Base-by-base conservation (phyloP, 2,113 vertebrate genomes). In the Saccopteryx leptura region DNA sequence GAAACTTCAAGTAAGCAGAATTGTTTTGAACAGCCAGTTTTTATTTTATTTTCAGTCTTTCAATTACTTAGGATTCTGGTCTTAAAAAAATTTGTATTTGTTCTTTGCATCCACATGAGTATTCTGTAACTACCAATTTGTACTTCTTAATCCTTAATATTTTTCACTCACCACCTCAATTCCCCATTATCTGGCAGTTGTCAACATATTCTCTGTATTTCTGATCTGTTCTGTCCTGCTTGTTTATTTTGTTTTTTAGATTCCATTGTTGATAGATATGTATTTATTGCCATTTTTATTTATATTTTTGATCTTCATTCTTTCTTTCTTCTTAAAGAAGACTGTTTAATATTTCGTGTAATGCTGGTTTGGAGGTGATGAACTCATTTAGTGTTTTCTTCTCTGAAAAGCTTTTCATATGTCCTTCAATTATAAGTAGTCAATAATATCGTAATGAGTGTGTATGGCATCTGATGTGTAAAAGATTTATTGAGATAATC, bases 1-100 rank as follows among this genome's bases (percentile, higher is more conserved):
- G 65, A 87, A 74, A 31, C 9, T 26, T 80, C 68, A 82, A 83
- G 76, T 95, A 88, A 82, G 52, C 50, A 54, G 68, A 68, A 48
- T 54, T 46, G 5, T 14, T 95, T 54, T 19, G 58, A 19, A 48
- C 11, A 71, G 93, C 24, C 7, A 15, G 50, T 50, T 31, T 26
- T 28, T 46, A 39, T 46, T 28, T 28, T 54, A 72, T 23, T n/a
- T 18, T 61, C 18, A 24, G 31, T 3, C 10, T 81, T 76, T 74
- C 10, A 54, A 19, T 19, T 68, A 81, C 82, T 52, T 33, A 60
- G 4, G 2, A 71, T 26, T 28, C 48, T 86, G 21, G 3, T 88
- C 52, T 65, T 74, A 92, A 81, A 75, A 39, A 50, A 81, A 87
- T 68, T 86, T 66, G 11, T 54, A 52, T 75, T 82, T 81, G 19